These are phyloP conservation scores for Pteronotus mesoamericanus DNA, from an alignment of 2,797 vertebrate species.

Conservation along the genomic window DNA sequence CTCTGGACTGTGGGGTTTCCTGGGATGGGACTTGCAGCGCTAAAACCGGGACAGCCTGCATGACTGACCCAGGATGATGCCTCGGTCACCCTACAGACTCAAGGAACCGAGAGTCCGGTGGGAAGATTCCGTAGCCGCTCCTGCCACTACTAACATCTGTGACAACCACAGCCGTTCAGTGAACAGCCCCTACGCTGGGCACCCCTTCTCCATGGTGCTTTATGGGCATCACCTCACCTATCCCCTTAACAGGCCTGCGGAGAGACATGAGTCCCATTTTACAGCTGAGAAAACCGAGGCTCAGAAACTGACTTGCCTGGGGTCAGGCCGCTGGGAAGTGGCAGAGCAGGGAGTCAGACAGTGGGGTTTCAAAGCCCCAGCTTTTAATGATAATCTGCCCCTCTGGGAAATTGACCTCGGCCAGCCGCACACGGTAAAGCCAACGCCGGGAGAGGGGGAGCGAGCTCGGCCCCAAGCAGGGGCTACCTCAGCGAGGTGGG, in stretches of 20 bases:
- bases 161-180: accelerated
- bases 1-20: neutral
- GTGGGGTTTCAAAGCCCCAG: neutral
- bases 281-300: constrained; percentile 52
- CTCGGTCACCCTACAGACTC: neutral
- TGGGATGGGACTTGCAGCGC: neutral
- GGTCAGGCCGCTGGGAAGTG: neutral
- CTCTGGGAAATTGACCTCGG: neutral
- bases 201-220: too few species aligned
- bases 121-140: too few species aligned
- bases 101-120: neutral
- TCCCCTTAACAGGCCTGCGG: neutral
- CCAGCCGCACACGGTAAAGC: neutral
- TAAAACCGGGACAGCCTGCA: neutral
- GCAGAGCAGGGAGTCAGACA: neutral
- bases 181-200: neutral
- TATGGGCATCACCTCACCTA: accelerated
- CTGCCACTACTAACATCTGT: accelerated
- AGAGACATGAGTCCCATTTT: constrained; percentile 6
- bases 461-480: neutral
- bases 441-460: neutral
- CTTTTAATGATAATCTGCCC: neutral
- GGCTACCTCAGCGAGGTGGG: too few species aligned
- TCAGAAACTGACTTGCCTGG: neutral
- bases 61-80: neutral